phyloP scores from a whole-genome alignment of 2,113 vertebrate genomes.

The Egretta garzetta region DNA sequence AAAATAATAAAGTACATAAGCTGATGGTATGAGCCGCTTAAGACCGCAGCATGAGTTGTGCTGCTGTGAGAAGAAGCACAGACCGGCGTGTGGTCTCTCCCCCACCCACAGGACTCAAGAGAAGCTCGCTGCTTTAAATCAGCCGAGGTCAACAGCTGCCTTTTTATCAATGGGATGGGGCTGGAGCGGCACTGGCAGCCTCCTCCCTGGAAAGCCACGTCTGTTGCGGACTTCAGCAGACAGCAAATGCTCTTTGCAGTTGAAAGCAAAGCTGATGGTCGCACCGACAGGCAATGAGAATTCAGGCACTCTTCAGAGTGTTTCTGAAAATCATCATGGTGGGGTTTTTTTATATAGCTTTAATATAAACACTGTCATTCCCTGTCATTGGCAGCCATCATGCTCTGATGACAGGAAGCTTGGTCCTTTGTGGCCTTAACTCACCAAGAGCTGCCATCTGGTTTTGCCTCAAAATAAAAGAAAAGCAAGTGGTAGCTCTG shows the following conservation, averaged over 20 bases:
- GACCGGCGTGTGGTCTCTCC: not conserved
- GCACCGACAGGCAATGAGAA: not conserved
- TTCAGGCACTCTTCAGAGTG: not conserved
- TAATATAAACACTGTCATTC: not conserved
- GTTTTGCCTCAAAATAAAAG: not conserved
- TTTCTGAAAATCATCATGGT: not conserved
- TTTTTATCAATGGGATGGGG: not conserved
- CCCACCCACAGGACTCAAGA: not conserved
- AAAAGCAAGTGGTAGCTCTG: not conserved
- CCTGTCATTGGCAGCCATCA: not conserved
- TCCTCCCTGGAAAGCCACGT: fast-evolving
- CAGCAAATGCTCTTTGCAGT: not conserved
- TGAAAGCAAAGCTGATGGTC: not conserved
- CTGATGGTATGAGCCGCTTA: not conserved
- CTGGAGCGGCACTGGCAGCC: not conserved
- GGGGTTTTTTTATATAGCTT: not conserved
- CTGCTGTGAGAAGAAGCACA: not conserved
- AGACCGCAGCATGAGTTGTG: not conserved
- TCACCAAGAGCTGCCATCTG: not conserved
- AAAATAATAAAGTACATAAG: not conserved
- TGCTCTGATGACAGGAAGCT: not conserved
- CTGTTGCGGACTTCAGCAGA: not conserved
- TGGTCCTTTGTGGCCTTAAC: not conserved
- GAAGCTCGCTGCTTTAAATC: not conserved
- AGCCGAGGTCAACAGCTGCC: not conserved